Percentiles rank a stretch among this genome's conserved stretches.
phyloP scores from a whole-genome alignment of 2,888 invertebrate species.

The Gymnosoma rotundatum region DNA sequence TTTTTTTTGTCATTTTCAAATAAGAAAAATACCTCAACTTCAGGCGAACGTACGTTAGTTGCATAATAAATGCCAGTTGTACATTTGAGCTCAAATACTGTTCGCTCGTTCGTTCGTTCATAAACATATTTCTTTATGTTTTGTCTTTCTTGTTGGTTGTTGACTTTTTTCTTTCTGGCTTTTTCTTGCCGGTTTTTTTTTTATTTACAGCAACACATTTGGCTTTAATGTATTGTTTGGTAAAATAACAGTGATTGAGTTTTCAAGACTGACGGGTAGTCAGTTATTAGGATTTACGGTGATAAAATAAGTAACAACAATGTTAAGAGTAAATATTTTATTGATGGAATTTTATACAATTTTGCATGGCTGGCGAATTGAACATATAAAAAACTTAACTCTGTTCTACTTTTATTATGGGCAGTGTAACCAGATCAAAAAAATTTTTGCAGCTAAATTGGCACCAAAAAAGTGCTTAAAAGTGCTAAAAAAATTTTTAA shows the following conservation, averaged over 20 bases:
- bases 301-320: conserved; percentile 35
- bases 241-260: conserved; percentile 55
- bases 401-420: too few relatives aligned
- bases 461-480: too few relatives aligned
- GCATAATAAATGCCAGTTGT: conserved; percentile 80
- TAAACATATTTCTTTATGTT: conserved; percentile 7
- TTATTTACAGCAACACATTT: background rate
- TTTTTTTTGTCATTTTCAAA: conserved; percentile 15
- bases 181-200: background rate
- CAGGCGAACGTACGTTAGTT: conserved; percentile 76
- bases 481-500: too few relatives aligned
- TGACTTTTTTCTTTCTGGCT: background rate
- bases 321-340: background rate
- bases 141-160: conserved; percentile 21
- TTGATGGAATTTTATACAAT: too few relatives aligned
- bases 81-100: conserved; percentile 51
- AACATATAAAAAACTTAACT: too few relatives aligned
- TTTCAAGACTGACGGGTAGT: conserved; percentile 38
- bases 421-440: too few relatives aligned
- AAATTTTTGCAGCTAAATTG: too few relatives aligned
- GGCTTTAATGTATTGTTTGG: conserved; percentile 5
- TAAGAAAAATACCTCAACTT: conserved; percentile 72
- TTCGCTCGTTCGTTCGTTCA: background rate
- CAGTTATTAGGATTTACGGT: conserved; percentile 38
- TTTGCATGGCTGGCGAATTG: too few relatives aligned